Conservation (phyloP, 2,888 invertebrate species). For the Drosophila meridiana region DNA sequence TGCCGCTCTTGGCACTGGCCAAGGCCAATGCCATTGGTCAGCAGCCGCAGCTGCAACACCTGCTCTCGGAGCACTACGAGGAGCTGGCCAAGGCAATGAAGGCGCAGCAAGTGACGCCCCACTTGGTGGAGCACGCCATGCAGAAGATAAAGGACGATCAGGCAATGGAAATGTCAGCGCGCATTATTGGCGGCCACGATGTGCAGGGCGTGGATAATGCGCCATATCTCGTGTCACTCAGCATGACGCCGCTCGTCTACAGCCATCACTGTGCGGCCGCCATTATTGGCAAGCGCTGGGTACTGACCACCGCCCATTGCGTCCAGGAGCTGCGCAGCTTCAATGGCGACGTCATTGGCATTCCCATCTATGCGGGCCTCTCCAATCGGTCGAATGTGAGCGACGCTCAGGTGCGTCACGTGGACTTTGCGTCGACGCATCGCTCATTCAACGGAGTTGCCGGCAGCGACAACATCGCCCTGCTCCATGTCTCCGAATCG, state of each 20-base stretch:
- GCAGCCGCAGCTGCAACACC: conserved; percentile 38
- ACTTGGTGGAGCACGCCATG: conserved; percentile 35
- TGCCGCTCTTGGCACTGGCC: conserved; percentile 50
- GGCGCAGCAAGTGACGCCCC: conserved; percentile 3
- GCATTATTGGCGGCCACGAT: conserved; percentile 72
- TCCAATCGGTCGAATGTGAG: conserved; percentile 61
- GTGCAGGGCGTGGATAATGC: conserved; percentile 70
- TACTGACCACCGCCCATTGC: conserved; percentile 85
- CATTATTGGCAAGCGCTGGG: conserved; percentile 83
- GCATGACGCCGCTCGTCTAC: conserved; percentile 63
- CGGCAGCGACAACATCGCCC: conserved; percentile 86
- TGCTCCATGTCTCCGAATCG: conserved; percentile 83
- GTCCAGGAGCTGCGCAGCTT: conserved; percentile 48
- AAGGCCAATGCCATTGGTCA: conserved; percentile 49
- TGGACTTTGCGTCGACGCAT: conserved; percentile 82
- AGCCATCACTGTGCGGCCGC: conserved; percentile 85
- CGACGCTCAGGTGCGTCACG: conserved; percentile 75
- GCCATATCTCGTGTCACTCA: conserved; percentile 75
- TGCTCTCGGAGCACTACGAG: conserved; percentile 45
- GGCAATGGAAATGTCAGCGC: conserved; percentile 44
- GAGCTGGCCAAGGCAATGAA: conserved; percentile 4
- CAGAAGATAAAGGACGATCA: conserved; percentile 13
- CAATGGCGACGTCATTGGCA: conserved; percentile 65
- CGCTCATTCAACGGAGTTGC: conserved; percentile 80
- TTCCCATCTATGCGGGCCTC: conserved; percentile 75